Conservation (phyloP, 2,113 vertebrate species). For the Ploceus nigricollis region DNA sequence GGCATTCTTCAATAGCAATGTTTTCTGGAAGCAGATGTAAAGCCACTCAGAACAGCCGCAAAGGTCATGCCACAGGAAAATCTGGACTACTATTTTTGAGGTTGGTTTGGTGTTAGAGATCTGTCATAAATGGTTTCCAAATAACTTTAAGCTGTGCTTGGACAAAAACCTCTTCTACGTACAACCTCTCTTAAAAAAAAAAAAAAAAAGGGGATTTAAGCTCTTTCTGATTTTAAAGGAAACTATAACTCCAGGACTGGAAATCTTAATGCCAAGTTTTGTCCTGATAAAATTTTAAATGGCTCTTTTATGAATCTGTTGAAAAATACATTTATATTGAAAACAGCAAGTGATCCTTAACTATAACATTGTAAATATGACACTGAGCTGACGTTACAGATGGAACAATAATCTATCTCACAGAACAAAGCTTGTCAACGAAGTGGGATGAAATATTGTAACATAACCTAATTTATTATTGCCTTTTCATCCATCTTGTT, state of each 20-base stretch:
- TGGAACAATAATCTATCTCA: constrained; percentile 58
- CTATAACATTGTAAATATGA: constrained; percentile 61
- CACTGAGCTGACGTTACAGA: constrained; percentile 59
- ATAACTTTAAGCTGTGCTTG: background rate
- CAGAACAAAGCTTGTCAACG: constrained; percentile 66
- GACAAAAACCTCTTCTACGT: background rate
- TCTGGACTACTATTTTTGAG: background rate
- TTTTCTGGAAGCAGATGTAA: background rate
- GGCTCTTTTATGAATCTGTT: constrained; percentile 44
- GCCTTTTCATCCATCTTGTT: constrained; percentile 89
- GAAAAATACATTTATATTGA: constrained; percentile 61
- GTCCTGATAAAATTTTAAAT: constrained; percentile 47
- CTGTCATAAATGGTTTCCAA: background rate
- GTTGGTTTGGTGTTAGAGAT: background rate
- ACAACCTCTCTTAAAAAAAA: background rate
- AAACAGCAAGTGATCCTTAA: constrained; percentile 59
- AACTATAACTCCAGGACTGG: background rate
- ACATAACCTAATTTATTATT: constrained; percentile 80
- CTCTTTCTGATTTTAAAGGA: constrained; percentile 29
- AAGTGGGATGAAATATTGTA: constrained; percentile 64
- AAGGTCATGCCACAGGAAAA: background rate
- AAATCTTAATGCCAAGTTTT: constrained; percentile 44
- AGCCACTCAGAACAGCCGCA: background rate
- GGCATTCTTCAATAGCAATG: fast-evolving
- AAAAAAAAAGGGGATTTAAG: background rate